Evolutionary conservation across 2,888 invertebrate species (phyloP).

Genomic region (Hesperia comma): DNA sequence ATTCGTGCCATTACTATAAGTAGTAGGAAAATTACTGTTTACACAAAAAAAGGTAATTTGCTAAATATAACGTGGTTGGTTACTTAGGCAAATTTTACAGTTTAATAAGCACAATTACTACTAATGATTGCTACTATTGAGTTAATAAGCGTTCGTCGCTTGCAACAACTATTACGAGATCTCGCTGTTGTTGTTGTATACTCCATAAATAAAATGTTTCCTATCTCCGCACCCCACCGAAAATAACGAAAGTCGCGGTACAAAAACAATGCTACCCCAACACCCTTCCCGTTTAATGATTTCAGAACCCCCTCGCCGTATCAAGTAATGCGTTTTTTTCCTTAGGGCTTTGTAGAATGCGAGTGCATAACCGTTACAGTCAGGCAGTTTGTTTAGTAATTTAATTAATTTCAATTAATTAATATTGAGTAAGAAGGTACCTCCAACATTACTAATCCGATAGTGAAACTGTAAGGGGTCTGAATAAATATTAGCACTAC

Average conservation of each 20-base stretch:
- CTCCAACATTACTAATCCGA: background rate
- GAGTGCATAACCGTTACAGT: background rate
- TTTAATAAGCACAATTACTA: background rate
- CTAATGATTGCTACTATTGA: background rate
- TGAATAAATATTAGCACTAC: too few species aligned
- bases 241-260: constrained; percentile 21
- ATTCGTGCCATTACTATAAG: too few species aligned
- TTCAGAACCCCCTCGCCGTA: constrained; percentile 21
- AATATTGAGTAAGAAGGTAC: constrained; percentile 10
- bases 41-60: background rate
- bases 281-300: constrained; percentile 30
- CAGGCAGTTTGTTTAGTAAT: constrained; percentile 24
- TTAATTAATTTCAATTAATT: background rate
- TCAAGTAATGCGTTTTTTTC: constrained; percentile 34
- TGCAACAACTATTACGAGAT: background rate
- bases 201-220: constrained; percentile 10
- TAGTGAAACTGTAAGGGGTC: too few species aligned
- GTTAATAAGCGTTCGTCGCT: background rate
- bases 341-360: constrained; percentile 5
- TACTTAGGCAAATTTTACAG: background rate
- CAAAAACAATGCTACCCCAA: constrained; percentile 24
- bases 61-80: too few species aligned
- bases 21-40: background rate
- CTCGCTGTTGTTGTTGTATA: background rate
- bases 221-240: constrained; percentile 3